Conservation (phyloP, 92 coral and sea anemone genomes). For the Epizoanthus scotinus region DNA sequence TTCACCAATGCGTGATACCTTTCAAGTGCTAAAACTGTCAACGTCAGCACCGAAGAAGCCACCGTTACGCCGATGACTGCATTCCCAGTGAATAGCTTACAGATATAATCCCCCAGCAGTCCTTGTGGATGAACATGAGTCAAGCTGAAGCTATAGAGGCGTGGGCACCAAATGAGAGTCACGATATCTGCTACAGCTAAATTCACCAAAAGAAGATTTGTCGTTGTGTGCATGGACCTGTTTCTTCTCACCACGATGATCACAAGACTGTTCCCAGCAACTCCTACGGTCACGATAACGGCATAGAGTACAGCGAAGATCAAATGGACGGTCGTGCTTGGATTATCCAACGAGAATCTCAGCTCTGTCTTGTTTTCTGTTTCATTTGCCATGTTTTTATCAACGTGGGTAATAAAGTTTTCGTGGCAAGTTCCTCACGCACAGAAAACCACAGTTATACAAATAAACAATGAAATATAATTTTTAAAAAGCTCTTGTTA, state of each 20-base stretch:
- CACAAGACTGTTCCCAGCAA: slow-evolving; percentile 17
- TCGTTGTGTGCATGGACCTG: slow-evolving; percentile 29
- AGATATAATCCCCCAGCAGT: slow-evolving; percentile 58
- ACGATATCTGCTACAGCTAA: slow-evolving; percentile 16
- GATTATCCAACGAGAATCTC: neutral
- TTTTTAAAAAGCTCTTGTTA: too few species aligned
- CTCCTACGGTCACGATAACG: neutral
- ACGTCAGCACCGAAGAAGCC: slow-evolving; percentile 63
- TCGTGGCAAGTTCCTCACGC: too few species aligned
- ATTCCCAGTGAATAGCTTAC: slow-evolving; percentile 80
- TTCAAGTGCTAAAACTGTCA: slow-evolving; percentile 66
- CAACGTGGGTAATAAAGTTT: too few species aligned
- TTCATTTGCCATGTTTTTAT: neutral
- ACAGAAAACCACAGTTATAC: too few species aligned
- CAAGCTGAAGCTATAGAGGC: slow-evolving; percentile 55
- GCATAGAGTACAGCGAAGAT: slow-evolving; percentile 25
- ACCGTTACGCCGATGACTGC: slow-evolving; percentile 63
- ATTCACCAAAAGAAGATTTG: slow-evolving; percentile 22
- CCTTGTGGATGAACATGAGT: slow-evolving; percentile 68
- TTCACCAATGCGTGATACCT: slow-evolving; percentile 75
- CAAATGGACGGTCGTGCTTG: neutral
- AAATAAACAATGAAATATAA: too few species aligned
- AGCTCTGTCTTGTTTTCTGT: neutral
- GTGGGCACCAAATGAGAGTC: slow-evolving; percentile 20
- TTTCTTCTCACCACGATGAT: slow-evolving; percentile 9